Percentiles rank a stretch among this genome's conserved stretches.
phyloP scores from a whole-genome alignment of 2,113 vertebrate species.

The Lagopus leucura region DNA sequence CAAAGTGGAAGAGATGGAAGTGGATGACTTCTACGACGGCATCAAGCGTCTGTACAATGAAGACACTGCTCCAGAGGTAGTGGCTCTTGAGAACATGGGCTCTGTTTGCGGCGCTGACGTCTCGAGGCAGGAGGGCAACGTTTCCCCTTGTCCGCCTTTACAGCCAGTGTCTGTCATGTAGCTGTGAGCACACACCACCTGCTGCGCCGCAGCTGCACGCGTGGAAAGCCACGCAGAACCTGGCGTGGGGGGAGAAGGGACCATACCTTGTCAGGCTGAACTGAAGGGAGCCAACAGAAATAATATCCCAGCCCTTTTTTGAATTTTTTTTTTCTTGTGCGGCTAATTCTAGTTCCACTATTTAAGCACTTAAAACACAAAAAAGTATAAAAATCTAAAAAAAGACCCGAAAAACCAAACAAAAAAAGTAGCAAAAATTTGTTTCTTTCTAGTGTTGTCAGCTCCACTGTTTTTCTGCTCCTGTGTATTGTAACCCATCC shows the following conservation, averaged over 20 bases:
- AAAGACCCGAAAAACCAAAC: slow-evolving; percentile 67
- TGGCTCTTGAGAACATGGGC: slow-evolving; percentile 68
- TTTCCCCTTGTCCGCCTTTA: slow-evolving; percentile 91
- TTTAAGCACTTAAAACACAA: slow-evolving; percentile 80
- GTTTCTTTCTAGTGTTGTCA: slow-evolving; percentile 73
- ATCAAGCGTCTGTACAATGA: slow-evolving; percentile 98
- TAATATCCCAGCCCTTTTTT: slow-evolving; percentile 29
- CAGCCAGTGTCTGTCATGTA: slow-evolving; percentile 89
- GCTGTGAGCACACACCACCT: not conserved
- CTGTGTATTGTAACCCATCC: slow-evolving; percentile 69
- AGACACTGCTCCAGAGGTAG: slow-evolving; percentile 81
- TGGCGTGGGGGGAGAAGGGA: slow-evolving; percentile 33
- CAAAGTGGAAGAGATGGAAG: slow-evolving; percentile 97
- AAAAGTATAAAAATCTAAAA: slow-evolving; percentile 75
- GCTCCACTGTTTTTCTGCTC: slow-evolving; percentile 73
- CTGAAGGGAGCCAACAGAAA: slow-evolving; percentile 78
- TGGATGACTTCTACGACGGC: slow-evolving; percentile 95
- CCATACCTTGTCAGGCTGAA: slow-evolving; percentile 78
- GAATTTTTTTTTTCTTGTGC: slow-evolving; percentile 60
- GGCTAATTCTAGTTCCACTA: slow-evolving; percentile 81
- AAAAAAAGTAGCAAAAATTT: slow-evolving; percentile 79
- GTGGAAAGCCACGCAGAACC: not conserved
- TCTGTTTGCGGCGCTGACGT: slow-evolving; percentile 74
- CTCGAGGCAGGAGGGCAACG: slow-evolving; percentile 80
- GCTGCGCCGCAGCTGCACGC: not conserved